These are phyloP conservation scores for Poliocrania exsul DNA, from an alignment of 2,797 vertebrate genomes.

Conservation along the genomic window DNA sequence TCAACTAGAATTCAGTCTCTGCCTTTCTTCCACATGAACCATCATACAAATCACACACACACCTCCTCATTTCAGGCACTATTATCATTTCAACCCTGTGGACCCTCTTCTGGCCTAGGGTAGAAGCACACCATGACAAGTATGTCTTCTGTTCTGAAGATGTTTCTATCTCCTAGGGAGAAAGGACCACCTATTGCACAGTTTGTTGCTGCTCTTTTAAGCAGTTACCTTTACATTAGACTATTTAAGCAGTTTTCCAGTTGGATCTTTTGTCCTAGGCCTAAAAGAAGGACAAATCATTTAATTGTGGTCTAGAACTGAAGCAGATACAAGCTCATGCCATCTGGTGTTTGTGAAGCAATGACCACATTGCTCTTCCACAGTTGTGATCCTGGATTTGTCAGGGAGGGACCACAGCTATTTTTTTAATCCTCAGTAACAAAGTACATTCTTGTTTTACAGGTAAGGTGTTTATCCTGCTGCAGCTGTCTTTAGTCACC, in stretches of 20 bases:
- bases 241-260: neutral
- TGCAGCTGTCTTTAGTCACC: constrained; percentile 87
- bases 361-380: neutral
- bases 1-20: neutral
- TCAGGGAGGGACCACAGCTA: neutral
- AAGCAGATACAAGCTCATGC: neutral
- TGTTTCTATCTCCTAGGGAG: neutral
- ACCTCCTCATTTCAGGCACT: neutral
- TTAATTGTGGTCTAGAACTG: neutral
- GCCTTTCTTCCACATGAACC: neutral
- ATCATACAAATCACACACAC: neutral
- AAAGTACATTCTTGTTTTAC: neutral
- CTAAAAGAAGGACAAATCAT: neutral
- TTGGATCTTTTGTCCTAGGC: neutral
- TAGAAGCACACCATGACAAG: neutral
- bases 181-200: neutral
- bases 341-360: neutral
- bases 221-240: neutral
- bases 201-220: neutral
- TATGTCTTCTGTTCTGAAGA: neutral
- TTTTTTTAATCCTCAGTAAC: neutral
- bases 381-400: neutral
- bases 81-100: neutral
- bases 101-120: neutral
- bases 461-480: constrained; percentile 85